Conservation (phyloP, 2,113 vertebrate genomes). For the Zosterops lateralis region DNA sequence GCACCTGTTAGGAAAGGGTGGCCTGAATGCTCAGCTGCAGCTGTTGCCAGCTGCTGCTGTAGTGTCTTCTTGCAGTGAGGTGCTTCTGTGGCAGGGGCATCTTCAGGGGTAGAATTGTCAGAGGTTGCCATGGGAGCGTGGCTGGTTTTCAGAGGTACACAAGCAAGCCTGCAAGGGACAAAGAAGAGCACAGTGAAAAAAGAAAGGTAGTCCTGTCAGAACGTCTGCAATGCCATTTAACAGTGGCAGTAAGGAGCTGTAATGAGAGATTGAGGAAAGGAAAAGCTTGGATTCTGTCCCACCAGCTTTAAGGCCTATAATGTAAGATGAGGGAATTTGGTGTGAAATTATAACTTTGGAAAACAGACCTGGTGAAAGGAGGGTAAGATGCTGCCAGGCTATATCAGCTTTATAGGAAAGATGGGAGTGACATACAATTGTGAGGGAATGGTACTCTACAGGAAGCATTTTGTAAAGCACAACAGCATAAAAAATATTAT, state of each 20-base stretch:
- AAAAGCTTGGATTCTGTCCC: background rate
- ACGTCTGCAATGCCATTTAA: background rate
- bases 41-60: background rate
- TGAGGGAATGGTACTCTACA: background rate
- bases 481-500: background rate
- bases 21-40: background rate
- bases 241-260: background rate
- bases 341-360: background rate
- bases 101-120: background rate
- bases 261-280: background rate
- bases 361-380: background rate
- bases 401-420: background rate
- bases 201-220: background rate
- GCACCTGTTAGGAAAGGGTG: background rate
- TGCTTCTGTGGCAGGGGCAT: background rate
- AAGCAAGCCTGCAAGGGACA: background rate
- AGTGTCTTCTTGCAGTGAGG: background rate
- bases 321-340: background rate
- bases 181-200: background rate
- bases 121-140: background rate
- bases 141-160: background rate
- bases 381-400: background rate
- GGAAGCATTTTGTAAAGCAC: background rate
- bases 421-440: background rate
- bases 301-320: background rate